phyloP scores from a whole-genome alignment of 2,797 vertebrate genomes.

The Phataginus tetradactyla region DNA sequence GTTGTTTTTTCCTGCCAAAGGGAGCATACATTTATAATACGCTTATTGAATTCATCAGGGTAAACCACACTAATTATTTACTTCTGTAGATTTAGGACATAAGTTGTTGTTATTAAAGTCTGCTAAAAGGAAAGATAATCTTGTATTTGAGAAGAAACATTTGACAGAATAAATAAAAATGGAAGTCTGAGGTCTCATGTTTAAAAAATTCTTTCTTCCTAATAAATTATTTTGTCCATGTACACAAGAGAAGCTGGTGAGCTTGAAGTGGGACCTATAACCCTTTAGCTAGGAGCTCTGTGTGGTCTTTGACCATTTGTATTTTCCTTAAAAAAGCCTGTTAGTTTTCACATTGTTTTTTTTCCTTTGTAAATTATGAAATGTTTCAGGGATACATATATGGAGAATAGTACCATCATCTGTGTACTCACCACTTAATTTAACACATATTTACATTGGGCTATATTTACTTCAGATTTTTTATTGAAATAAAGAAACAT shows the following conservation, averaged over 20 bases:
- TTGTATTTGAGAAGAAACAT: conserved; percentile 6
- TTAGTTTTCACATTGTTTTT: background rate
- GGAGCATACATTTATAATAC: conserved; percentile 97
- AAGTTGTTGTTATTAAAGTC: background rate
- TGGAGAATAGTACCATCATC: background rate
- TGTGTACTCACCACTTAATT: background rate
- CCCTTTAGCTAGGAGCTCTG: background rate
- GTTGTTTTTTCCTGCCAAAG: conserved; percentile 98
- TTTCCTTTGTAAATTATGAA: background rate
- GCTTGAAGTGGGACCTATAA: background rate
- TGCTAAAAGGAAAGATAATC: background rate
- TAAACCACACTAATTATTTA: conserved; percentile 80
- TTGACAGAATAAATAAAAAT: background rate
- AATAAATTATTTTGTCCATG: background rate
- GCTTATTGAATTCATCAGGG: conserved; percentile 95
- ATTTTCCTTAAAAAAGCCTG: background rate
- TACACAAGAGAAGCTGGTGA: background rate
- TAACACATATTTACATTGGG: background rate
- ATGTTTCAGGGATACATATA: background rate
- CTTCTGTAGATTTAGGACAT: conserved; percentile 3
- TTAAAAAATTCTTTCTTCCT: background rate
- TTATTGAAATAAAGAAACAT: background rate
- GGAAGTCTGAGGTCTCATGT: background rate
- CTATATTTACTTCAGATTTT: background rate
- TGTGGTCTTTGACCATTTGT: background rate